Conservation (phyloP, 1,140 invertebrate genomes). For the Meloidogyne hapla region DNA sequence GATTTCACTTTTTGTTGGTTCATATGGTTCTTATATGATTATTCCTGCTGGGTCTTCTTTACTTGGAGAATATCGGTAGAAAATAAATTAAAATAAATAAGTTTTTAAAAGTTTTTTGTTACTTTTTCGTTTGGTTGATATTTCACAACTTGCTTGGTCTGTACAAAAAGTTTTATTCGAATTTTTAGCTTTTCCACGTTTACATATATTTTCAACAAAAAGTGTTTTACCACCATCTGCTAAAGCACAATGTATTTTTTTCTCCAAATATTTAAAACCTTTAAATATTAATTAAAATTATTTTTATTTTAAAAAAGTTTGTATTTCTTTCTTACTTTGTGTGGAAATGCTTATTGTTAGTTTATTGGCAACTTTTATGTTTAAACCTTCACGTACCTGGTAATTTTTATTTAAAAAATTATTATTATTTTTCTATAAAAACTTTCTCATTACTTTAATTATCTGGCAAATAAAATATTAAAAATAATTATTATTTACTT, state of each 20-base stretch:
- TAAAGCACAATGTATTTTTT: conserved; percentile 54
- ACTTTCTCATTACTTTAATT: too few species aligned
- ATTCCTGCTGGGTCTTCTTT: conserved; percentile 50
- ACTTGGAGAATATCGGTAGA: background rate
- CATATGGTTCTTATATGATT: conserved; percentile 58
- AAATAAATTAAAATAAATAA: background rate
- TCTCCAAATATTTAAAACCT: too few species aligned
- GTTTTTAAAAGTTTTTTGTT: conserved; percentile 46
- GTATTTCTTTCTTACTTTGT: conserved; percentile 56
- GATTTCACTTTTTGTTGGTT: conserved; percentile 57
- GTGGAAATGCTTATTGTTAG: conserved; percentile 56
- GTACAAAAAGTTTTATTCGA: conserved; percentile 60
- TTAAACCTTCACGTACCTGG: conserved; percentile 36
- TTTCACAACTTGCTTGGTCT: conserved; percentile 54
- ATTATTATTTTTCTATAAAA: too few species aligned
- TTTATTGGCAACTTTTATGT: conserved; percentile 44
- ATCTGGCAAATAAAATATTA: too few species aligned
- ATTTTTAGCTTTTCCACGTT: conserved; percentile 39
- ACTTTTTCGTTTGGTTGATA: conserved; percentile 55
- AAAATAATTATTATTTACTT: too few species aligned
- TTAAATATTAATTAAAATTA: too few species aligned
- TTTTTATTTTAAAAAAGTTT: too few species aligned
- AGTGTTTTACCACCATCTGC: conserved; percentile 45
- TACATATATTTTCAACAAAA: conserved; percentile 17
- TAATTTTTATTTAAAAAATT: conserved; percentile 6